These are phyloP conservation scores for Astropecten irregularis DNA, from an alignment of 53 echinoderm and acorn worm species.

Conservation along the genomic window DNA sequence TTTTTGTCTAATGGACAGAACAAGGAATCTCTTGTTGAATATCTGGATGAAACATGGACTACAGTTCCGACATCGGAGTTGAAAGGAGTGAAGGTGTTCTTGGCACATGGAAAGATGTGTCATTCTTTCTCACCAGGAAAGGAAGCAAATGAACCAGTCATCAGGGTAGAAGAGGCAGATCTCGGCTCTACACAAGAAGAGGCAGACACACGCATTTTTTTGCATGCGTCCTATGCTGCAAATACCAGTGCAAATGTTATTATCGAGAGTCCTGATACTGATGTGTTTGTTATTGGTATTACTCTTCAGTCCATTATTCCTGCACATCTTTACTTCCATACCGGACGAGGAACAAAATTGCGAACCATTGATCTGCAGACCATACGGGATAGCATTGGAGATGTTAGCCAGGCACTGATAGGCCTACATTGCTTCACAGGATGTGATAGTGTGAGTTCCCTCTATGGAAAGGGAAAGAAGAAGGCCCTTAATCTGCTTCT, in stretches of 20 bases:
- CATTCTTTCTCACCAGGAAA: neutral
- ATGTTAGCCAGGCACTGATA: conserved; percentile 20
- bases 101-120: conserved; percentile 2
- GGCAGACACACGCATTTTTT: conserved; percentile 69
- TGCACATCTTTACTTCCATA: conserved; percentile 61
- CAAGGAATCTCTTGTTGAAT: conserved; percentile 49
- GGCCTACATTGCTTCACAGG: conserved; percentile 66
- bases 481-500: conserved; percentile 35
- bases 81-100: neutral
- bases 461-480: conserved; percentile 62
- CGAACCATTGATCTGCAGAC: conserved; percentile 51
- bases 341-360: conserved; percentile 51
- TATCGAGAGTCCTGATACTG: conserved; percentile 67
- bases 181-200: conserved; percentile 57
- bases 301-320: neutral
- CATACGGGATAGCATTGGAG: conserved; percentile 5
- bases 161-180: neutral
- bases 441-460: conserved; percentile 65
- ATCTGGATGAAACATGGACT: conserved; percentile 25
- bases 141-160: neutral
- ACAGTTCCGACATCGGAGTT: neutral
- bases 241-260: conserved; percentile 18
- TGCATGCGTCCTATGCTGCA: conserved; percentile 65
- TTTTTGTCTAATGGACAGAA: conserved; percentile 37
- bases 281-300: conserved; percentile 58